Base-by-base conservation (phyloP, 2,797 vertebrate species). In the Clarias fuscus region DNA sequence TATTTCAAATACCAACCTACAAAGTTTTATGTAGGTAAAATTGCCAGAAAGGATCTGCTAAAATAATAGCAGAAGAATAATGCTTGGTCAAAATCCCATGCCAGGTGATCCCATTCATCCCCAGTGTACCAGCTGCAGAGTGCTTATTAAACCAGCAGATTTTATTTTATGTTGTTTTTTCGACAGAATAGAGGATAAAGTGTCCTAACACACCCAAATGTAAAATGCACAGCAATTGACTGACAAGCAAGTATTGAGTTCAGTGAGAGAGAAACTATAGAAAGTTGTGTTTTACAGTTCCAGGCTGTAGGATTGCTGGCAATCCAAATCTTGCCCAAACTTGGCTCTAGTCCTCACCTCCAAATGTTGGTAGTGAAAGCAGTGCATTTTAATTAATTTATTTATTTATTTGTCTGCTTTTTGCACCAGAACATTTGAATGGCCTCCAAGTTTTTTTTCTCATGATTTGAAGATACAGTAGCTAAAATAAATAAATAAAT, bases 271-370 rank as follows among this genome's bases (percentile, higher is more conserved):
- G 40, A 62, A 61, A n/a, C 33, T 14, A 37, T 14, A 79, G 77
- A 64, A 79, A 79, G 77, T 79, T 59, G 1, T 79, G 13, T 62
- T 40, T 79, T 79, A 0, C 5, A 61, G 76, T 61, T 24, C 20
- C 76, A 14, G 76, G 27, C 56, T 62, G 33, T 43, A 43, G 59
- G 77, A 64, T 79, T 84, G 40, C n/a, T 27, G 22, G 40, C n/a
- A 62, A 65, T 64, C 17, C 33, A 37, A 85, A 58, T 77, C 84
- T 77, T 67, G 76, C 22, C 5, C 64, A 15, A 30, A 71, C 65
- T 80, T 80, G 65, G 48, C 77, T 62, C 40, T 27, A 43, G 17
- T 72, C 33, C 65, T 40, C 48, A 78, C 48, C 84, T 30, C 53
- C 18, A 24, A 79, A 59, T 79, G 77, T 64, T 40, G 22, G 59